Conservation (phyloP, 1,140 invertebrate species). For the Cryptotermes secundus region DNA sequence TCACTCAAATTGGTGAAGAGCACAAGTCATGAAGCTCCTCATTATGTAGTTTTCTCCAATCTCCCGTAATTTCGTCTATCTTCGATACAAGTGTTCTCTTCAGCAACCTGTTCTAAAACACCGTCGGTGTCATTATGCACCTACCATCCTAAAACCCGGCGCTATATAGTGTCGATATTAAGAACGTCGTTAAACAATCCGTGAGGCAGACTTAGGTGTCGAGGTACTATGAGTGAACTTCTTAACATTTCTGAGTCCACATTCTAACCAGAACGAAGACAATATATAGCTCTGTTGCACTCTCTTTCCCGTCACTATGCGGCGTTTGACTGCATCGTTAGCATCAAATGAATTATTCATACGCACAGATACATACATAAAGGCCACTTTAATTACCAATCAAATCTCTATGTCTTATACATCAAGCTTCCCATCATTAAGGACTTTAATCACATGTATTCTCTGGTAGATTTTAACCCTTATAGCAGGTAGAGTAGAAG, state of each 20-base stretch:
- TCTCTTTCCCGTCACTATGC: not conserved
- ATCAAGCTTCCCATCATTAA: conserved; percentile 9
- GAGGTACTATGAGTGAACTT: not conserved
- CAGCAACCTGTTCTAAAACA: no score
- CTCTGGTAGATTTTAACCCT: conserved; percentile 13
- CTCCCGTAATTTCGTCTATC: no score
- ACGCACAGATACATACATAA: conserved; percentile 6
- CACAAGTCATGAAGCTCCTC: no score
- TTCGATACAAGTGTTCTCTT: no score
- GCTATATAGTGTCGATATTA: no score
- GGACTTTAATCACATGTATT: conserved; percentile 16
- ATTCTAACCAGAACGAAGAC: not conserved
- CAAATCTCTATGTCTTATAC: conserved; percentile 20
- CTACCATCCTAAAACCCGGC: no score
- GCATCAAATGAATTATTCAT: conserved; percentile 18
- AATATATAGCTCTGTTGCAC: not conserved
- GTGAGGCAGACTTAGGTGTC: not conserved
- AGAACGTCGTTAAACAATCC: no score
- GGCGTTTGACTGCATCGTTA: not conserved
- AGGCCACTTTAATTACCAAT: conserved; percentile 16
- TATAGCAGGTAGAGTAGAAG: not conserved
- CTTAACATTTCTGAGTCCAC: not conserved
- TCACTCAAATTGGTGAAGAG: no score
- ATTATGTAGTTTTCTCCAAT: no score
- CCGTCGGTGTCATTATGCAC: no score